These are phyloP conservation scores for Onychomys arenicola DNA, from an alignment of 2,797 vertebrate genomes.

Conservation along the genomic window DNA sequence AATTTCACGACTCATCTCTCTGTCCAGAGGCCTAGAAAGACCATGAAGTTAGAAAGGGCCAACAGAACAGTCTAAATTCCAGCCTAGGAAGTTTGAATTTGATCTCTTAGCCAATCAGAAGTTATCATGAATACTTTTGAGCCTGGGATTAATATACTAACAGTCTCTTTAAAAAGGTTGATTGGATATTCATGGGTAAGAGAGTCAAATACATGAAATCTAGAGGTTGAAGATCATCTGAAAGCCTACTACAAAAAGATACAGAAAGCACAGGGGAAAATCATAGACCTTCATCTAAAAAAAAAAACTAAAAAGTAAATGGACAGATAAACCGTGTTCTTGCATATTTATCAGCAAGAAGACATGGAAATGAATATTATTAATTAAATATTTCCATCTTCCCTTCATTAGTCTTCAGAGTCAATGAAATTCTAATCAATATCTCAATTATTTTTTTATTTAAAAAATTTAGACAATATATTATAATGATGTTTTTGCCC, in stretches of 20 bases:
- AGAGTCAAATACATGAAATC: background rate
- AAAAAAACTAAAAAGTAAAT: background rate
- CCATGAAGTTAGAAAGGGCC: background rate
- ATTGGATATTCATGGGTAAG: background rate
- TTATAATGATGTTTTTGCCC: background rate
- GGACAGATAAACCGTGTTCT: background rate
- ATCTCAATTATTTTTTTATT: background rate
- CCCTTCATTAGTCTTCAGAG: background rate
- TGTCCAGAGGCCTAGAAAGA: background rate
- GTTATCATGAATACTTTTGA: conserved; percentile 12
- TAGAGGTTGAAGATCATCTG: background rate
- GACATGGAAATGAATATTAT: background rate
- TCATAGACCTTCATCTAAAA: background rate
- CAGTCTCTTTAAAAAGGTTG: conserved; percentile 30
- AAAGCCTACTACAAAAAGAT: conserved; percentile 41
- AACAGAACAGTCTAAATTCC: background rate
- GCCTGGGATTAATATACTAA: background rate
- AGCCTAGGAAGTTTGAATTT: conserved; percentile 7
- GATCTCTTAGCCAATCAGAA: background rate
- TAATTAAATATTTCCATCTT: background rate
- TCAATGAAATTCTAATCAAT: conserved; percentile 38
- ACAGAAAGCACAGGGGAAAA: background rate
- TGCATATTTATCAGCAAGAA: background rate
- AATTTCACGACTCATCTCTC: background rate
- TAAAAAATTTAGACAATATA: background rate